Evolutionary conservation across 2,113 vertebrate genomes (phyloP).

Genomic region (Limnothrissa miodon): DNA sequence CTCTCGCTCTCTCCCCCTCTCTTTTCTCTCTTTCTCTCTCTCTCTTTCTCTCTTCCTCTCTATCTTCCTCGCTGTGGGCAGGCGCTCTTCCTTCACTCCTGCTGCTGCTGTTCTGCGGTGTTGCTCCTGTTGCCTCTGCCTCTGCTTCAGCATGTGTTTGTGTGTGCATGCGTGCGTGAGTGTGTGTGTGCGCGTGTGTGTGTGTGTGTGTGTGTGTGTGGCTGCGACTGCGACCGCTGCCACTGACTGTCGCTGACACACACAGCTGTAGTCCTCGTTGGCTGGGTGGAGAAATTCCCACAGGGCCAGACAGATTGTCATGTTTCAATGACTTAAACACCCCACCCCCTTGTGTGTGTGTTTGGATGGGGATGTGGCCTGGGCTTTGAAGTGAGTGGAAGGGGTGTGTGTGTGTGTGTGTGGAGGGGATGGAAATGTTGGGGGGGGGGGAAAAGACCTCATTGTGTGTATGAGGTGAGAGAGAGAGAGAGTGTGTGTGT

Average conservation of each 20-base stretch:
- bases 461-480: conserved; percentile 12
- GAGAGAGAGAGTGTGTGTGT: neutral
- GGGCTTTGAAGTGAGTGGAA: conserved; percentile 30
- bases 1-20: neutral
- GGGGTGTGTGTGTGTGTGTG: conserved; percentile 40
- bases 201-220: neutral
- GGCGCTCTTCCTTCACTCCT: neutral
- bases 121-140: conserved; percentile 5
- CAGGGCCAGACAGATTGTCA: conserved; percentile 54
- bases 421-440: conserved; percentile 21
- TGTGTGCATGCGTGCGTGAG: conserved; percentile 22
- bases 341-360: conserved; percentile 38
- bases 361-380: conserved; percentile 21
- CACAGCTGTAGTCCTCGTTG: conserved; percentile 47
- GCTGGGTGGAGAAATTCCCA: conserved; percentile 56
- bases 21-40: neutral
- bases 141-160: conserved; percentile 3
- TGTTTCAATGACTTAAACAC: conserved; percentile 49
- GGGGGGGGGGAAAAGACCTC: neutral
- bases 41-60: neutral
- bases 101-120: neutral
- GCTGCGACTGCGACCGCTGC: conserved; percentile 35
- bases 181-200: neutral
- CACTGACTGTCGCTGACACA: conserved; percentile 30
- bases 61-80: neutral